phyloP scores from a whole-genome alignment of 2,113 vertebrate species.

The Brienomyrus brachyistius region DNA sequence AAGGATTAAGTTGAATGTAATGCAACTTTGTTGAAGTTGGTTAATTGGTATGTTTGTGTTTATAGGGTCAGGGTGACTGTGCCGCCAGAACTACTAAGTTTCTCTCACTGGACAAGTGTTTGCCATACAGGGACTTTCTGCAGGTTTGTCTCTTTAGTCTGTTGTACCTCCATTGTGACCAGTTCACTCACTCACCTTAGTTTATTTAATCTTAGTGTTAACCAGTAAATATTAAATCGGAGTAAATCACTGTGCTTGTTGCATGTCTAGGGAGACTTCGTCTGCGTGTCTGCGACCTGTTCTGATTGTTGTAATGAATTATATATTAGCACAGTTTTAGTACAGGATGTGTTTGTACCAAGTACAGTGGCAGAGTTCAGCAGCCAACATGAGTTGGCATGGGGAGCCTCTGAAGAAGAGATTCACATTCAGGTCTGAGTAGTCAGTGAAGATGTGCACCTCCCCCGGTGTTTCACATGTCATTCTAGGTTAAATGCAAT shows the following conservation, averaged over 20 bases:
- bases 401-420: neutral
- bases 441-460: neutral
- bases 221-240: neutral
- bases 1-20: neutral
- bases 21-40: neutral
- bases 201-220: neutral
- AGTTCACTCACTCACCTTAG: neutral
- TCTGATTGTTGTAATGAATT: neutral
- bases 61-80: slow-evolving; percentile 58
- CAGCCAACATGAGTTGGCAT: neutral
- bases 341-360: neutral
- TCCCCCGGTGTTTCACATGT: neutral
- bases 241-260: neutral
- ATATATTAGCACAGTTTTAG: neutral
- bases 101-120: slow-evolving; percentile 93
- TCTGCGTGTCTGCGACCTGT: neutral
- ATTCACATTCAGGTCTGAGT: neutral
- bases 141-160: slow-evolving; percentile 66
- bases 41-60: neutral
- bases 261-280: neutral
- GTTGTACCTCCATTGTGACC: neutral
- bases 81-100: slow-evolving; percentile 83
- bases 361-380: neutral
- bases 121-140: slow-evolving; percentile 87
- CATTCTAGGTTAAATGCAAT: neutral